These are phyloP conservation scores for Watsonalla cultraria DNA, from an alignment of 2,888 invertebrate species.

Conservation along the genomic window DNA sequence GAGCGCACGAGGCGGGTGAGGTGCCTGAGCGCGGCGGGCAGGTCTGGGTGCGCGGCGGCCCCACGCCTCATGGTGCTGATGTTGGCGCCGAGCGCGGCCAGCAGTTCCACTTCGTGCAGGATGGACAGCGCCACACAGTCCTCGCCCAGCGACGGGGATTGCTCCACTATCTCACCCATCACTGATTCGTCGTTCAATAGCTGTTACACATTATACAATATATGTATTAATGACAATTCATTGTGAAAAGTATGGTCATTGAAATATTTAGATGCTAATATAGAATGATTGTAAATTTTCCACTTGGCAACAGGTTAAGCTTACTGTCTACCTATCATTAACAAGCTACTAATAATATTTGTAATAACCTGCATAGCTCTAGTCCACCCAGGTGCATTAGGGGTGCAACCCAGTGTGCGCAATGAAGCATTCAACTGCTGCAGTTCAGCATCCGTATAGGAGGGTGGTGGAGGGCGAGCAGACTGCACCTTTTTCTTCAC, in stretches of 20 bases:
- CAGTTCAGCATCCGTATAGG: conserved; percentile 79
- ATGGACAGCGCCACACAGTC: conserved; percentile 87
- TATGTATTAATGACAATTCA: no score
- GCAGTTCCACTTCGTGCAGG: conserved; percentile 86
- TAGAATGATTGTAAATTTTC: not conserved
- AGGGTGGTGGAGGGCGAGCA: conserved; percentile 52
- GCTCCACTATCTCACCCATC: conserved; percentile 83
- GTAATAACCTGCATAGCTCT: conserved; percentile 81
- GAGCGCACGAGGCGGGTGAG: conserved; percentile 78
- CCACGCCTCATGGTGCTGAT: conserved; percentile 83
- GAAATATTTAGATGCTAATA: no score
- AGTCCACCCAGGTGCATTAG: conserved; percentile 80
- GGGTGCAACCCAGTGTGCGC: conserved; percentile 77
- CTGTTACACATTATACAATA: conserved; percentile 24
- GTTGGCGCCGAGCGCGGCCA: conserved; percentile 83
- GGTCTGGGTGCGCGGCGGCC: conserved; percentile 82
- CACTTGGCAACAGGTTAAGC: conserved; percentile 1
- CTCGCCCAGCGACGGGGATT: conserved; percentile 83
- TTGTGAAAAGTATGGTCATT: no score
- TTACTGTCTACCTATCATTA: not conserved
- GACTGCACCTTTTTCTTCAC: conserved; percentile 66
- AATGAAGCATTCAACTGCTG: conserved; percentile 81
- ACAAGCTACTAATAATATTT: not conserved
- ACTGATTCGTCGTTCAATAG: conserved; percentile 64
- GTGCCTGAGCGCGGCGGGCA: conserved; percentile 83